Base-by-base conservation (phyloP, 1,140 invertebrate genomes). In the Eueides isabella region DNA sequence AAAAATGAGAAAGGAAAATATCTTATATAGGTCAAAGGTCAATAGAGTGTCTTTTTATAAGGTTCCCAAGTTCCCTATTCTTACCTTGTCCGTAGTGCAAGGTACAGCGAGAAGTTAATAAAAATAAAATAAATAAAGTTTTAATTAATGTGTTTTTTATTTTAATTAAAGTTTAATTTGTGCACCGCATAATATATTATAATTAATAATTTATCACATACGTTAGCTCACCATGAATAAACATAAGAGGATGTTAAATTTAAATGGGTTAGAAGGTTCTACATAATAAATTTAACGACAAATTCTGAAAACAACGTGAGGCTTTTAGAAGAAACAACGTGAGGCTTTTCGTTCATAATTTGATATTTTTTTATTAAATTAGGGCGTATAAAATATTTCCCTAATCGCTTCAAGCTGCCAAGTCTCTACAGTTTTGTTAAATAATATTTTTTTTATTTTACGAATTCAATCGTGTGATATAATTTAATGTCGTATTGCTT, bases 401-500 rank as follows among this genome's bases (percentile, higher is more conserved):
- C 16, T 30, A 30, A 67, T 11, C 28, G 29, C n/a, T 67, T 55
- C 29, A 48, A 48, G 41, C 41, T 55, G 28, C 3, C 48, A 44
- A 28, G 41, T 55, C 12, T 67, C n/a, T 14, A 55, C 28, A 66
- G 9, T 9, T 29, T 48, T 23, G 28, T 19, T 41, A 48, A 55
- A 48, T 48, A 64, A 30, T 11, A 11, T 31, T 67, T 55, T 29
- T 55, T 67, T 69, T 28, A 11, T 69, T 55, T 55, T 4, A 55
- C n/a, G 48, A 16, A 61, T 72, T 55, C 28, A 72, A 72, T 66
- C 61, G 44, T 31, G 2, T 66, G 12, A 16, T 61, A 67, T 61
- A 31, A 69, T 61, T 61, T 72, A 72, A 5, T 62, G 44, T 31
- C 28, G 33, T 67, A 67, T 72, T 48, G 26, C 71, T 66, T 72